A percentile compares a stretch with the other conserved stretches of the same genome.
Evolutionary conservation across 1,140 invertebrate genomes (phyloP).

Genomic region (Paraescarpia echinospica): DNA sequence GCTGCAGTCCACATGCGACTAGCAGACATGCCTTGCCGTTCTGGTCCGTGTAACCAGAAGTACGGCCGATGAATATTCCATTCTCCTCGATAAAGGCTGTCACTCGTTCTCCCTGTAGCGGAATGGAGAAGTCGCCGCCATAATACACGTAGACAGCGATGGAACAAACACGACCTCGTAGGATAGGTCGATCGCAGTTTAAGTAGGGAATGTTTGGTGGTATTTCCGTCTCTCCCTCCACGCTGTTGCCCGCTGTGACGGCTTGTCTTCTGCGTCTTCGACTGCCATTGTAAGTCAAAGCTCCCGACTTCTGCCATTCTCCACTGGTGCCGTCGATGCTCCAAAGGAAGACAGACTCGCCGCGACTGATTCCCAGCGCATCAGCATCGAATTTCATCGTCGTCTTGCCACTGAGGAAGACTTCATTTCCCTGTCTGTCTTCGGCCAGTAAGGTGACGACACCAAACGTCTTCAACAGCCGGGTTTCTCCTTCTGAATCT

Average conservation of each 20-base stretch:
- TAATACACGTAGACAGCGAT: background rate
- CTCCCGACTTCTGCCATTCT: background rate
- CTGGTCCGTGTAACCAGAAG: background rate
- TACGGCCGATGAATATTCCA: background rate
- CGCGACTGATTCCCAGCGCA: background rate
- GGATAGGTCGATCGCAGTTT: background rate
- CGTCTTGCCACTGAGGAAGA: background rate
- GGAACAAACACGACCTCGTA: background rate
- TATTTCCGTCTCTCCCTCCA: background rate
- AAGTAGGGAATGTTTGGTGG: background rate
- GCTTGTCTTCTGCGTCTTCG: background rate
- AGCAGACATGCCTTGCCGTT: background rate
- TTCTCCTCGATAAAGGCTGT: background rate
- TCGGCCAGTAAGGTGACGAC: background rate
- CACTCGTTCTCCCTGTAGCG: background rate
- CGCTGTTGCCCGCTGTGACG: background rate
- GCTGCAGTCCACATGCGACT: background rate
- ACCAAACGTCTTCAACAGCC: background rate
- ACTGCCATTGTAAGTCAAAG: background rate
- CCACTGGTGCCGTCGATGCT: background rate
- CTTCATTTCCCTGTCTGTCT: background rate
- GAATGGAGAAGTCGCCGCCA: background rate
- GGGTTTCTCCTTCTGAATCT: background rate
- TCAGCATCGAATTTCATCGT: background rate
- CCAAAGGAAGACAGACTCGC: background rate